phyloP scores from a whole-genome alignment of 2,113 vertebrate species.

The Rhea pennata region DNA sequence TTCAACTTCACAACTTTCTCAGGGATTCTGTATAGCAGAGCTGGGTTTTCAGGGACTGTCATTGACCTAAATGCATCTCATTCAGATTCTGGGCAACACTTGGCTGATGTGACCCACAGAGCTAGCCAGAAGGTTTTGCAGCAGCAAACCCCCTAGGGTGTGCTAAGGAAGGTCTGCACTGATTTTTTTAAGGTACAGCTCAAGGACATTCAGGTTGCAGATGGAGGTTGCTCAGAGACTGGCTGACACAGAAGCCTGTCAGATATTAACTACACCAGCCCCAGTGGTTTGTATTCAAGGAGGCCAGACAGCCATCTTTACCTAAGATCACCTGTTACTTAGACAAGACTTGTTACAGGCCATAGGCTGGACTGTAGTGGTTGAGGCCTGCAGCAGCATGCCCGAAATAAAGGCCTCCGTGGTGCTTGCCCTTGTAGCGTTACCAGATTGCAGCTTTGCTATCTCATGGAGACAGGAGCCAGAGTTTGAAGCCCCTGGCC shows the following conservation, averaged over 20 bases:
- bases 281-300: background rate
- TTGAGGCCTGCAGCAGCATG: background rate
- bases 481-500: too few relatives aligned
- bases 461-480: too few relatives aligned
- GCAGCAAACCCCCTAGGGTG: background rate
- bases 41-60: background rate
- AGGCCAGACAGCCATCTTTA: background rate
- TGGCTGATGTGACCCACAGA: background rate
- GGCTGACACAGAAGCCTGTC: background rate
- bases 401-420: background rate
- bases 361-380: background rate
- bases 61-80: background rate
- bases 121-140: background rate
- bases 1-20: background rate
- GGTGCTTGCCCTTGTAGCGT: background rate
- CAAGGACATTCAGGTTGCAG: background rate
- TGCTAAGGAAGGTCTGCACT: background rate
- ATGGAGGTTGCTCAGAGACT: background rate
- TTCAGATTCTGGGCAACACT: background rate
- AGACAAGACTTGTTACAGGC: background rate
- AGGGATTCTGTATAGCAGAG: background rate
- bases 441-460: background rate
- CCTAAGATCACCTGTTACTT: background rate
- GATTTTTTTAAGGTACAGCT: background rate
- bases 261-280: background rate